phyloP scores from a whole-genome alignment of 1,140 invertebrate genomes.

The Aphidius gifuensis region DNA sequence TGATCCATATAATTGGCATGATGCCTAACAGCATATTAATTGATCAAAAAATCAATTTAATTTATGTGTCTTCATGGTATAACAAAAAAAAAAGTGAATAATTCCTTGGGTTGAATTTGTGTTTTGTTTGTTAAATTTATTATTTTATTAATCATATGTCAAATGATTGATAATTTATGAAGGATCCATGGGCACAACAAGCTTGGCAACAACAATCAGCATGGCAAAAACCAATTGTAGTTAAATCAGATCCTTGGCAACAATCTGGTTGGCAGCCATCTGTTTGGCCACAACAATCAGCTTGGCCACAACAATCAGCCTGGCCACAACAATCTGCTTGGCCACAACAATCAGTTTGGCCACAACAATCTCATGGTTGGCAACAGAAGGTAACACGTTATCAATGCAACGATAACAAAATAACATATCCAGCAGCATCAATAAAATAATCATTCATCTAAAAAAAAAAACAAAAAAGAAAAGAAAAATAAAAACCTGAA shows the following conservation, averaged over 20 bases:
- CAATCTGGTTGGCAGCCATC: conserved; percentile 23
- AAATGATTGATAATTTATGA: neutral
- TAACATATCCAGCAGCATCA: neutral
- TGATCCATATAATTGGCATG: no score
- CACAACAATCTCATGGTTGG: conserved; percentile 13
- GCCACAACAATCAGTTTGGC: conserved; percentile 16
- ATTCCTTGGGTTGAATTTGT: no score
- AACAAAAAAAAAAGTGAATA: no score
- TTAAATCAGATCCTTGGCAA: conserved; percentile 13
- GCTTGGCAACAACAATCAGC: conserved; percentile 9
- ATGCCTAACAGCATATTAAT: neutral
- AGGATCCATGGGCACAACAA: conserved; percentile 9
- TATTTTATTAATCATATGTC: neutral
- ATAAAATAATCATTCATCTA: neutral
- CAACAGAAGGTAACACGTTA: conserved; percentile 28
- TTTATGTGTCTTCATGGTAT: no score
- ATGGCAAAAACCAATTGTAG: conserved; percentile 11
- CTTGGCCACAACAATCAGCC: conserved; percentile 13
- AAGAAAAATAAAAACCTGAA: conserved; percentile 6
- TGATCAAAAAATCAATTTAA: neutral
- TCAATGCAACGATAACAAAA: neutral
- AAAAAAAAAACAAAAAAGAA: conserved; percentile 2
- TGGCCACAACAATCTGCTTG: conserved; percentile 28
- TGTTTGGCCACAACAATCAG: conserved; percentile 12
- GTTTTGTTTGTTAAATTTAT: neutral